A percentile compares a stretch with the other conserved stretches of the same genome.
These are phyloP conservation scores for Ataeniobius toweri DNA, from an alignment of 2,797 vertebrate species.

Conservation along the genomic window DNA sequence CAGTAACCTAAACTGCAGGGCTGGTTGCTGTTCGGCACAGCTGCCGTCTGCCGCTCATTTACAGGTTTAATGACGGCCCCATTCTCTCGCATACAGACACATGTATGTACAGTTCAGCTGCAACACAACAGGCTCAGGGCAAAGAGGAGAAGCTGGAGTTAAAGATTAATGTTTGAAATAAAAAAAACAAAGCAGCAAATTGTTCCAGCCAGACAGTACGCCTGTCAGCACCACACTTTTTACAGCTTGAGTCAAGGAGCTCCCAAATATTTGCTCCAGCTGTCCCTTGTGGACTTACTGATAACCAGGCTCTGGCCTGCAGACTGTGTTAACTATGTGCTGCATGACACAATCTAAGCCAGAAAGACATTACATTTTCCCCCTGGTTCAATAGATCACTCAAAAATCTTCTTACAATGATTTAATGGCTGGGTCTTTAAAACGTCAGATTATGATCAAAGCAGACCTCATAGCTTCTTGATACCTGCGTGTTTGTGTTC, in stretches of 20 bases:
- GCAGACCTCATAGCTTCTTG: background rate
- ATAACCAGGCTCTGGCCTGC: constrained; percentile 5
- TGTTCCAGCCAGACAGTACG: background rate
- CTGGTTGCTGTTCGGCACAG: constrained; percentile 51
- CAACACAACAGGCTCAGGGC: background rate
- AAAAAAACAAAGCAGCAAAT: background rate
- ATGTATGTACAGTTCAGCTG: background rate
- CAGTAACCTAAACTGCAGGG: constrained; percentile 76
- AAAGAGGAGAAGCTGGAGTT: background rate
- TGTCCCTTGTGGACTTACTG: background rate
- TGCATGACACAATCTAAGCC: background rate
- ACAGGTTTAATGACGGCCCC: constrained; percentile 52
- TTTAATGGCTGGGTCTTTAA: background rate
- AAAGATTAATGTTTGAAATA: background rate
- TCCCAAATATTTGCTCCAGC: constrained; percentile 22
- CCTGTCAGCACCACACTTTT: background rate
- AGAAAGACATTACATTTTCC: background rate
- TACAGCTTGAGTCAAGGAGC: background rate
- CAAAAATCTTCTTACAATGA: background rate
- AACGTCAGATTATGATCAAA: background rate
- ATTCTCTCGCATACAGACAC: constrained; percentile 41
- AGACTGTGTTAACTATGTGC: background rate
- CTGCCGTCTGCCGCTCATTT: constrained; percentile 65
- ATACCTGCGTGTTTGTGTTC: background rate
- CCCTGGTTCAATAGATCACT: background rate